Evolutionary conservation across 2,888 invertebrate species (phyloP), one percentile per base, ranked within the genome.

Genomic region (Rhynchonema sp.): DNA sequence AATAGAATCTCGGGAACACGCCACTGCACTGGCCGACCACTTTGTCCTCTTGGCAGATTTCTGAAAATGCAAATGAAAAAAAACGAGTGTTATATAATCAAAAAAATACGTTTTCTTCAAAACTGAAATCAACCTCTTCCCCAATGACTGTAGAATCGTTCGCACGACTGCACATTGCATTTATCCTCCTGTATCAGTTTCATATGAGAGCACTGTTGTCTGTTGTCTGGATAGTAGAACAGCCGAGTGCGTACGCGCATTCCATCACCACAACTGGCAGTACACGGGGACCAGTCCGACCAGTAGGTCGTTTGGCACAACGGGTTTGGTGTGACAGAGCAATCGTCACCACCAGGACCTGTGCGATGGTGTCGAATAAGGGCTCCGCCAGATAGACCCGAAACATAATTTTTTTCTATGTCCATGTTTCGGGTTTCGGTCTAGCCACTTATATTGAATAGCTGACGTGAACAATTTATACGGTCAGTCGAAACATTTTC

Each of bases 1-100:
- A 92, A 76, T 85, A 83, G 84, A 87, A 98, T 61, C 92, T 82
- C 67, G 83, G 82, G 76, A 86, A 89, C 69, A 81, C 80, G 0
- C 87, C 91, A 61, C 85, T 82, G 74, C 96, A 96, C 1, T 87
- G 87, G 1, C 94, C 96, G 30, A 78, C 75, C 66, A 87, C 85
- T 29, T 82, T 79, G 26, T 81, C 79, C 73, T 86, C 82, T 80
- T 83, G 83, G 72, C 91, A 92, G 59, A 87, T 84, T 68, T 84
- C 88, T 88, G 71, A 38, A 38, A 38, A 17, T n/a, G 52, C 22
- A 52, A 52, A 52, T 52, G 13, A 52, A n/a, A 52, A 6, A 20
- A 3, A 52, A 22, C n/a, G 52, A 6, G 13, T 52, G 13, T 6
- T 52, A 6, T 38, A 17, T n/a, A 3, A 17, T 23, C 52, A 38